Evolutionary conservation across 2,888 invertebrate species (phyloP), one percentile per base, ranked within the genome.

Genomic region (Lepidocyrtoides sp.): DNA sequence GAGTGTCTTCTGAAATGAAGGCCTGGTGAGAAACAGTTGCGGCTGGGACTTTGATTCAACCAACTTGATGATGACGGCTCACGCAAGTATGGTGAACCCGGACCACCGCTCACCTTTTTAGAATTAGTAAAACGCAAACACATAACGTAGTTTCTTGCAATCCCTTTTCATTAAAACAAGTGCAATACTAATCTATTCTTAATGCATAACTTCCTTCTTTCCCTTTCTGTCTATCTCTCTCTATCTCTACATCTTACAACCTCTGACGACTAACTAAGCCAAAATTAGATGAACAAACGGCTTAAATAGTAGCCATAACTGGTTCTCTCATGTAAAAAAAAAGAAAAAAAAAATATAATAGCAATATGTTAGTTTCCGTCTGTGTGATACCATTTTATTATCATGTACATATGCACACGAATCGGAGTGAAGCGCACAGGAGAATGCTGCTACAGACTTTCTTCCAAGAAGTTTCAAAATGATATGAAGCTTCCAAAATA

Each of bases 41-140:
- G 89, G 57, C 92, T 94, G 48, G 93, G 94, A 89, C 94, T 94
- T 83, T 93, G 93, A 84, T 93, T 94, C 85, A 94, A 29, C 94
- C 94, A 94, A 87, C 92, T 94, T 26, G 92, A 89, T 79, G 93
- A 93, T 51, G 93, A 93, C 17, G 93, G 93, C 79, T 94, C 94
- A 72, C 94, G 89, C 86, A 94, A 92, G 85, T 94, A 94, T 10
- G 94, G 94, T 3, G 94, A 94, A 26, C 94, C 94, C 8, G 94
- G 93, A 36, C 92, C 93, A 12, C 90, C 92, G 51, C 93, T 92
- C 54, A 92, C 93, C 93, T 92, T 75, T 63, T 57, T 75, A n/a
- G 29, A 23, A 86, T 36, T 20, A 17, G 20, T n/a, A 69, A 20
- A 69, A 66, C 26, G 14, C 69, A 84, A 54, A 84, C 7, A 20